phyloP scores from a whole-genome alignment of 2,113 vertebrate genomes.

The Castor canadensis region DNA sequence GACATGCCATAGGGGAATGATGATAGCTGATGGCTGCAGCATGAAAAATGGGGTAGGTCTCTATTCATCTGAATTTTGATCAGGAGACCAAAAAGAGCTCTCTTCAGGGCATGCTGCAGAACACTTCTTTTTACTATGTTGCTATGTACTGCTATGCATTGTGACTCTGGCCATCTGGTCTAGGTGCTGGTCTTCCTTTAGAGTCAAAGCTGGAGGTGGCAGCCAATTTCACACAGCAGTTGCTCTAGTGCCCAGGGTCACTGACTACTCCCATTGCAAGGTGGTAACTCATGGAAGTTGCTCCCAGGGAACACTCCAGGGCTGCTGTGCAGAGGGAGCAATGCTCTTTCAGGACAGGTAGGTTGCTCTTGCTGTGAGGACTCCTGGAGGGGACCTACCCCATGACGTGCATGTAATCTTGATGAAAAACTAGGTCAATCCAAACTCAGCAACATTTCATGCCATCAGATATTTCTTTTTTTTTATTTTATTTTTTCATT shows the following conservation, averaged over 20 bases:
- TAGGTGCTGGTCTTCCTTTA: too few relatives aligned
- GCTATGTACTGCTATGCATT: too few relatives aligned
- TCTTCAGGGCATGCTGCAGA: neutral
- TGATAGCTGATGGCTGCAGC: neutral
- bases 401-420: neutral
- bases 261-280: neutral
- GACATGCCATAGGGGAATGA: neutral
- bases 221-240: too few relatives aligned
- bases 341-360: fast-evolving
- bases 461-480: too few relatives aligned
- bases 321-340: neutral
- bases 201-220: too few relatives aligned
- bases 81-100: neutral
- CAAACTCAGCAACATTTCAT: neutral
- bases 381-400: neutral
- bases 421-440: neutral
- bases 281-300: neutral
- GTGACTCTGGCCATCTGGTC: too few relatives aligned
- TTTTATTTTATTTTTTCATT: too few relatives aligned
- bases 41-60: neutral
- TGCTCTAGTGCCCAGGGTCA: neutral
- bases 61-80: neutral
- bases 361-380: too few relatives aligned
- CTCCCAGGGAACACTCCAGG: neutral
- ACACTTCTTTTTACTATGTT: too few relatives aligned